These are phyloP conservation scores for Sipha flava DNA, from an alignment of 1,140 invertebrate species.

Conservation along the genomic window DNA sequence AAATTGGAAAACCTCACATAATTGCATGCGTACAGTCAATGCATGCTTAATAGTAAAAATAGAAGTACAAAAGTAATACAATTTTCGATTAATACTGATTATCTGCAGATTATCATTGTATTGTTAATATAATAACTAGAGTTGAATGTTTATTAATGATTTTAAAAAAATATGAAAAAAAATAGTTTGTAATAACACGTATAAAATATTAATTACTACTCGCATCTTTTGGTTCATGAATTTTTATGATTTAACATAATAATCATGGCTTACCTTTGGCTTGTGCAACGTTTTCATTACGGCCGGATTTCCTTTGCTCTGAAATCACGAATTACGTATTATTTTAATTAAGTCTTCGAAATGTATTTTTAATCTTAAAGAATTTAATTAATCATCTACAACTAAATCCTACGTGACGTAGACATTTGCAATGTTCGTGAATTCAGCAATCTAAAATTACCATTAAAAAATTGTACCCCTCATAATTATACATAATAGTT, in stretches of 20 bases:
- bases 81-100: too few relatives aligned
- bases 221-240: neutral
- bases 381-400: too few relatives aligned
- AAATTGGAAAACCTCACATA: neutral
- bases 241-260: constrained; percentile 31
- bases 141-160: too few relatives aligned
- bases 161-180: neutral
- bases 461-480: too few relatives aligned
- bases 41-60: too few relatives aligned
- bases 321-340: neutral
- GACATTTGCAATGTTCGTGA: too few relatives aligned
- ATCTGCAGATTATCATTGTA: too few relatives aligned
- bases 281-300: constrained; percentile 25
- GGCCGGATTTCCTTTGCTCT: constrained; percentile 11
- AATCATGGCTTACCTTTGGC: constrained; percentile 30
- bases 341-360: neutral
- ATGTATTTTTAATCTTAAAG: neutral
- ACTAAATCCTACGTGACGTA: too few relatives aligned
- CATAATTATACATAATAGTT: too few relatives aligned
- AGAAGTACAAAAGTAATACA: too few relatives aligned
- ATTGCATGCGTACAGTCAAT: neutral
- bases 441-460: too few relatives aligned
- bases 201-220: neutral
- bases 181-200: neutral
- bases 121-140: too few relatives aligned